A percentile compares a stretch with the other conserved stretches of the same genome.
These are phyloP conservation scores for Bathynomus jamesi DNA, from an alignment of 1,140 invertebrate species.

Conservation along the genomic window DNA sequence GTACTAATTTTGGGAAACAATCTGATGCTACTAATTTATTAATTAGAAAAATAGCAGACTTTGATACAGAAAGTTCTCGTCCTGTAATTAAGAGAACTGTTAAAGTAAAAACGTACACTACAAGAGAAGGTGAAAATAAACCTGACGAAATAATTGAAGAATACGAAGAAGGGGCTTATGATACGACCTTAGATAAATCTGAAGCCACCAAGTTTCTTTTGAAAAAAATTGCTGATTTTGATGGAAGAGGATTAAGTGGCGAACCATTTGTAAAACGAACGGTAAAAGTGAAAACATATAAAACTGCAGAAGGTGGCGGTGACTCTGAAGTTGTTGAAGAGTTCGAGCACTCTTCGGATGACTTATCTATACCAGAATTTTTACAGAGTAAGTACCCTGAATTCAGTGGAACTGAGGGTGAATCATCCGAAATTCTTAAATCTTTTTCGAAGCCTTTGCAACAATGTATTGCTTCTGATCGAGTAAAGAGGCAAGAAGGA, in stretches of 20 bases:
- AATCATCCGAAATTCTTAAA: not conserved
- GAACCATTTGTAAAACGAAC: not conserved
- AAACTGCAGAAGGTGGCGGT: not conserved
- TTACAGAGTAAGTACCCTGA: not conserved
- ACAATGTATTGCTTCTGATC: too few relatives aligned
- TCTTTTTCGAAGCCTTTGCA: not conserved
- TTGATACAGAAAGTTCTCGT: not conserved
- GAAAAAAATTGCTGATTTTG: not conserved
- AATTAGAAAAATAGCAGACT: not conserved
- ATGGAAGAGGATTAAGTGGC: not conserved
- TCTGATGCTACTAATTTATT: not conserved
- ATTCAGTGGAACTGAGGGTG: not conserved
- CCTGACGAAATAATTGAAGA: not conserved
- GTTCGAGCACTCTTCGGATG: not conserved
- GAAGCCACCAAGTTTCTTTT: not conserved
- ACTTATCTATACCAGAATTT: not conserved
- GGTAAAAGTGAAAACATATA: not conserved
- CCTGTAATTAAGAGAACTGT: not conserved
- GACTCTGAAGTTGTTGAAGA: not conserved
- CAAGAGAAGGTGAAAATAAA: not conserved
- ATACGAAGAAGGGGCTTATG: not conserved
- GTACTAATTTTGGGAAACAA: too few relatives aligned
- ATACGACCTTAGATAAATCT: not conserved
- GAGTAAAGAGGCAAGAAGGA: too few relatives aligned
- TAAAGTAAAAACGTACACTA: not conserved